Conservation (phyloP, 2,113 vertebrate species). For the Eretmochelys imbricata region DNA sequence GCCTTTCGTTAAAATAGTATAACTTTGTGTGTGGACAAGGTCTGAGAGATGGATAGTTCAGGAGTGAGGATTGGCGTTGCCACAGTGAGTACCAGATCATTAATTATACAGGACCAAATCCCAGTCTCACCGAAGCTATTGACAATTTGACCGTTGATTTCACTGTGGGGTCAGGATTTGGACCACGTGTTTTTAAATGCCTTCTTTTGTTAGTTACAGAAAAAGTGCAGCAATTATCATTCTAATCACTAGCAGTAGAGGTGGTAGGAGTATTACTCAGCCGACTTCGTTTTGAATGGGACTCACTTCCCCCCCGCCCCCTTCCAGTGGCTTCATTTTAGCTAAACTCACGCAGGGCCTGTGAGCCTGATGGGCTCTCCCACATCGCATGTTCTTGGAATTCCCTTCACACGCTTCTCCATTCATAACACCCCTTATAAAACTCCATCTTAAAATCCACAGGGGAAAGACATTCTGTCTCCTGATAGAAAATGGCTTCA, state of each 20-base stretch:
- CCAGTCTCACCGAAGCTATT: not conserved
- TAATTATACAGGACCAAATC: not conserved
- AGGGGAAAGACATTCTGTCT: constrained; percentile 64
- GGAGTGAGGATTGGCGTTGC: not conserved
- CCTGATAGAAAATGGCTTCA: constrained; percentile 65
- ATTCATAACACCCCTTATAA: constrained; percentile 30
- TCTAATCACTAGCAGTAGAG: not conserved
- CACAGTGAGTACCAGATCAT: not conserved
- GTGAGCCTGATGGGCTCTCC: not conserved
- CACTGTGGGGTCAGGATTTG: not conserved
- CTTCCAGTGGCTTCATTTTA: not conserved
- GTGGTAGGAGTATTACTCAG: not conserved
- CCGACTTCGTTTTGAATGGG: not conserved
- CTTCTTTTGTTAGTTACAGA: not conserved
- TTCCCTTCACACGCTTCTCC: not conserved
- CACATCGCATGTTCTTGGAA: not conserved
- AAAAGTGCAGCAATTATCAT: not conserved
- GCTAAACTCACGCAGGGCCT: constrained; percentile 14
- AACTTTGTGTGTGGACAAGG: not conserved
- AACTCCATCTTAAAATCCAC: constrained; percentile 52
- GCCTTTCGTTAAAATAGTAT: not conserved
- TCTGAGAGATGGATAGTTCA: not conserved
- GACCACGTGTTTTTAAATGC: not conserved
- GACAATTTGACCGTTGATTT: not conserved
- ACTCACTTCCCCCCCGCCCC: not conserved